A percentile compares a stretch with the other conserved stretches of the same genome.
phyloP scores from a whole-genome alignment of 2,888 invertebrate species.

The Taphrorychus bicolor region DNA sequence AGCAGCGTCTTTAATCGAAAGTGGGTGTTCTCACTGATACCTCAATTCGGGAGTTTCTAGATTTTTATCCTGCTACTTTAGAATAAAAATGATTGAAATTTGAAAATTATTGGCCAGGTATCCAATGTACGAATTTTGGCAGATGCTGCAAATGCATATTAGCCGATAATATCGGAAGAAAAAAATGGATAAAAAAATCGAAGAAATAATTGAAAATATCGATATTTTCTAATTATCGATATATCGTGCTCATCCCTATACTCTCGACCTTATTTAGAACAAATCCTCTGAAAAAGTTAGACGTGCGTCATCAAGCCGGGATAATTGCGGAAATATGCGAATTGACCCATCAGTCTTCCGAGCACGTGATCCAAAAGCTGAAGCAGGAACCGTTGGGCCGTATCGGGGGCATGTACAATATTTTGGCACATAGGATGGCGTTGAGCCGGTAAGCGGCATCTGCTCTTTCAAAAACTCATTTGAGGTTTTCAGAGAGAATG shows the following conservation, averaged over 20 bases:
- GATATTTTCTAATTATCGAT: too few relatives aligned
- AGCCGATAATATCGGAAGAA: too few relatives aligned
- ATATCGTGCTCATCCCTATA: too few relatives aligned
- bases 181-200: too few relatives aligned
- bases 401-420: conserved; percentile 69
- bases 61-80: neutral
- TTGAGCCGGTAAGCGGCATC: conserved; percentile 37
- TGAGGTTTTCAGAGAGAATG: neutral
- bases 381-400: conserved; percentile 66
- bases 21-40: too few relatives aligned
- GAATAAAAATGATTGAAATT: neutral
- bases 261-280: conserved; percentile 9
- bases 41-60: too few relatives aligned
- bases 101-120: too few relatives aligned
- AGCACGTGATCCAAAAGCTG: conserved; percentile 62
- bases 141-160: too few relatives aligned
- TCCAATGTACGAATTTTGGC: too few relatives aligned
- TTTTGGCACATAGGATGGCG: conserved; percentile 55
- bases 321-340: conserved; percentile 63
- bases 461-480: neutral
- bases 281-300: conserved; percentile 60
- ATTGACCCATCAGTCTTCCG: conserved; percentile 58
- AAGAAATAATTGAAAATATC: too few relatives aligned
- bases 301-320: conserved; percentile 51
- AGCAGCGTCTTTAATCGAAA: too few relatives aligned